Base-by-base conservation (phyloP, 2,888 invertebrate genomes). In the Aporophyla lueneburgensis region DNA sequence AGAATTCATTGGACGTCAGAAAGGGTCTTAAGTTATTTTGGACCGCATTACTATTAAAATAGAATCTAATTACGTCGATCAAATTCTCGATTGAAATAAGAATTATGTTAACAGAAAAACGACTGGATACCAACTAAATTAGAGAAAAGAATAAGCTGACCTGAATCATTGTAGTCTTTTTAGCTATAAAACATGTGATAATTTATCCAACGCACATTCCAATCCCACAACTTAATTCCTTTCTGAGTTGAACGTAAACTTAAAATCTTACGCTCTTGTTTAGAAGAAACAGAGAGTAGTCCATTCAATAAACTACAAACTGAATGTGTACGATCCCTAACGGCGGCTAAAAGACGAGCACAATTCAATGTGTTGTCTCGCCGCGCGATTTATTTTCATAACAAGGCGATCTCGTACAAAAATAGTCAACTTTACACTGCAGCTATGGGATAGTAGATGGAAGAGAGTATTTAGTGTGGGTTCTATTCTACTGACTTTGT, bases 321-420 rank as follows among this genome's bases (percentile, higher is more conserved):
- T 59, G 43, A 77, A 71, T 89, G 81, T 87, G 67, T 33, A 84
- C 19, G 67, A 63, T 71, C 79, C 73, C 14, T 84, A 80, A 81
- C 14, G 54, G 51, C 21, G 40, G 74, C 72, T 85, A 80, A 84
- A 81, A 88, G 74, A 84, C 86, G 89, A 85, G 89, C 91, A 85
- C 89, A 91, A 79, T 90, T 91, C 91, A 90, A 90, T 90, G 89
- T 90, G 91, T 91, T 90, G 90, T 91, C 89, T 87, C 84, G 82
- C 72, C 78, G 76, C 81, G 87, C 91, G 91, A 93, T 94, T 94
- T 94, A 94, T 94, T 92, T 86, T 92, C 93, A 93, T 93, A 94
- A 92, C 91, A 90, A 84, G 81, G 51, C 70, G 71, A 87, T 86
- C 81, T 76, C 84, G 86, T 87, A 89, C 89, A 91, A 92, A 92